Evolutionary conservation across 2,113 vertebrate genomes (phyloP).

Genomic region (Ariopsis seemanni): DNA sequence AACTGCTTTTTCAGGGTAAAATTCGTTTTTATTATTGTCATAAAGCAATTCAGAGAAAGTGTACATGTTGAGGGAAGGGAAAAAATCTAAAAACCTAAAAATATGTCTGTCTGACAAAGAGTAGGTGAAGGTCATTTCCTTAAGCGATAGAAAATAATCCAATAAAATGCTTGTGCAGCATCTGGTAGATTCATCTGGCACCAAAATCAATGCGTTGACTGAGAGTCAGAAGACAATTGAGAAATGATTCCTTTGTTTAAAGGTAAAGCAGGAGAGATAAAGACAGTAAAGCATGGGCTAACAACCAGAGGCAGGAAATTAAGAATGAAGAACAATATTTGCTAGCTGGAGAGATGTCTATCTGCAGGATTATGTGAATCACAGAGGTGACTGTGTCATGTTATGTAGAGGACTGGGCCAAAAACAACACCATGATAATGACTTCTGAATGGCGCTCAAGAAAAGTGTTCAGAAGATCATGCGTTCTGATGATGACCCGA

Average conservation of each 20-base stretch:
- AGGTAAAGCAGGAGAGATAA: neutral
- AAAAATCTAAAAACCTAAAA: neutral
- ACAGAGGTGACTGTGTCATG: neutral
- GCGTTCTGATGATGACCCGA: neutral
- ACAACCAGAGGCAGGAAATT: neutral
- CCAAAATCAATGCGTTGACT: neutral
- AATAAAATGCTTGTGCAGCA: neutral
- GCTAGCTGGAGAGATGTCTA: neutral
- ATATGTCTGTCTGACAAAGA: conserved; percentile 4
- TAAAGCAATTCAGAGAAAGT: neutral
- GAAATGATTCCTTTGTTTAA: neutral
- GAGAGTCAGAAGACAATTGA: neutral
- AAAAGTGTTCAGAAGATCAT: neutral
- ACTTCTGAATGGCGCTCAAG: neutral
- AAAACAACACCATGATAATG: neutral
- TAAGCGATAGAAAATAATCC: neutral
- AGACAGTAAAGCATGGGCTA: neutral
- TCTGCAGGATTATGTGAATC: neutral
- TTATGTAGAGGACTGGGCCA: neutral
- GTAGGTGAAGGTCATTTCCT: neutral
- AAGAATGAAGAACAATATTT: neutral
- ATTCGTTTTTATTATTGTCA: neutral
- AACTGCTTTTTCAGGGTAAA: neutral
- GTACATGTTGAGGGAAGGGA: neutral
- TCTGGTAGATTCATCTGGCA: neutral